Conservation (phyloP, 2,888 invertebrate species). For the Ophion obscuratus region DNA sequence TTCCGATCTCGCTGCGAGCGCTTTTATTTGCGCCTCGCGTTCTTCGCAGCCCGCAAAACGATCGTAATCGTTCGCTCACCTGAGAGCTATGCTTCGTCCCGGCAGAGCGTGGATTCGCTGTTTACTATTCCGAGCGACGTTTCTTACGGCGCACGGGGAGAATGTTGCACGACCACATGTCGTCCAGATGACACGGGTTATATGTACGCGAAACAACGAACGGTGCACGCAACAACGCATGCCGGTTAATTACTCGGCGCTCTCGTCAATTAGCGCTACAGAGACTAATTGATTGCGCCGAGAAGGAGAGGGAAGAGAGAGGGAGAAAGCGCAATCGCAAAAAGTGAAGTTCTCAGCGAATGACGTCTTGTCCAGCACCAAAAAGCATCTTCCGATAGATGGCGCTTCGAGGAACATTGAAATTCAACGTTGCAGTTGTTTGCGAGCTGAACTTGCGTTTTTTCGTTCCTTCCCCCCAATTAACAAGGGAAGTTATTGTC, state of each 20-base stretch:
- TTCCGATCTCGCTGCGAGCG: neutral
- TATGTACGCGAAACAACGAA: slow-evolving; percentile 24
- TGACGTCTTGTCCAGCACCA: neutral
- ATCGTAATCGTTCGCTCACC: slow-evolving; percentile 42
- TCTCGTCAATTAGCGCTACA: slow-evolving; percentile 69
- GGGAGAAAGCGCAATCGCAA: slow-evolving; percentile 3
- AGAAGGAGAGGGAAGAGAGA: neutral
- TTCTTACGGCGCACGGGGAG: slow-evolving; percentile 33
- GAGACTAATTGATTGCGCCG: slow-evolving; percentile 65
- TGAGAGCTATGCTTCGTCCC: neutral
- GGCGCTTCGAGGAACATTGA: neutral
- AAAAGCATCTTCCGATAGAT: neutral
- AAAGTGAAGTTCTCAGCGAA: slow-evolving; percentile 1
- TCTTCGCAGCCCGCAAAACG: slow-evolving; percentile 18
- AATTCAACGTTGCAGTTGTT: neutral
- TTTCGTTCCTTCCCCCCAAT: too few relatives aligned
- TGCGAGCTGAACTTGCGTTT: too few relatives aligned
- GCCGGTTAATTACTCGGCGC: slow-evolving; percentile 67
- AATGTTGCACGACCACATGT: slow-evolving; percentile 65
- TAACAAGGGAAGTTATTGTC: too few relatives aligned
- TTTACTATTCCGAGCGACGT: slow-evolving; percentile 56
- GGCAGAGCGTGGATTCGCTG: slow-evolving; percentile 36
- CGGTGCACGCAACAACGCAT: slow-evolving; percentile 20
- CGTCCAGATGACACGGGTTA: slow-evolving; percentile 54
- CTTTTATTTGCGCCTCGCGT: slow-evolving; percentile 17